Evolutionary conservation across 1,140 invertebrate genomes (phyloP).

Genomic region (Papilio polytes): DNA sequence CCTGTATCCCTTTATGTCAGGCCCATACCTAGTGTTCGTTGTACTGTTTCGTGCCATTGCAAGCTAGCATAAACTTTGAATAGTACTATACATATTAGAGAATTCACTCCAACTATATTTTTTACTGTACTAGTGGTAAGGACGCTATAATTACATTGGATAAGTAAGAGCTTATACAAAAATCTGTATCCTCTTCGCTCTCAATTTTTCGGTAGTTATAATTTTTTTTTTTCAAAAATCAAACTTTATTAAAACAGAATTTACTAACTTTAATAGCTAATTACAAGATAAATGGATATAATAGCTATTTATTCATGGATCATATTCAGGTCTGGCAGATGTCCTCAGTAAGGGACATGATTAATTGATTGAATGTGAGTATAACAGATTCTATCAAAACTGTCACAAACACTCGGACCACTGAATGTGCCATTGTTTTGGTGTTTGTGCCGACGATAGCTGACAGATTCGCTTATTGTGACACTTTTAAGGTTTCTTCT

Average conservation of each 20-base stretch:
- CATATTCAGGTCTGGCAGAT: conserved; percentile 13
- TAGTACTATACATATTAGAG: background rate
- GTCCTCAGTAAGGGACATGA: conserved; percentile 1
- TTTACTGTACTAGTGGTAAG: background rate
- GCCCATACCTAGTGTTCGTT: no score
- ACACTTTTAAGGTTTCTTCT: background rate
- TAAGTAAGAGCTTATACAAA: background rate
- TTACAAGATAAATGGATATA: background rate
- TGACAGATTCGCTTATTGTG: background rate
- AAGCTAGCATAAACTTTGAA: background rate
- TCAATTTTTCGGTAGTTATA: background rate
- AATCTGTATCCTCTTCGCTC: background rate
- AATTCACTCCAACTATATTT: background rate
- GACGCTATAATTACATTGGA: background rate
- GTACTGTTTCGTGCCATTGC: background rate
- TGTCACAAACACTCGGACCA: conserved; percentile 18
- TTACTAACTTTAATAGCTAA: background rate
- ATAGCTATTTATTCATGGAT: conserved; percentile 1
- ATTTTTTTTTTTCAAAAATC: background rate
- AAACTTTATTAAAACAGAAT: background rate
- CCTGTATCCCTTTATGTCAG: no score
- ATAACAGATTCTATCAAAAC: conserved; percentile 32
- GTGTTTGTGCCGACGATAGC: background rate
- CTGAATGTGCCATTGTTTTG: conserved; percentile 19
- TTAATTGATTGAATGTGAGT: conserved; percentile 29